Evolutionary conservation across 2,888 invertebrate species (phyloP).

Genomic region (Stenodera caucasica): DNA sequence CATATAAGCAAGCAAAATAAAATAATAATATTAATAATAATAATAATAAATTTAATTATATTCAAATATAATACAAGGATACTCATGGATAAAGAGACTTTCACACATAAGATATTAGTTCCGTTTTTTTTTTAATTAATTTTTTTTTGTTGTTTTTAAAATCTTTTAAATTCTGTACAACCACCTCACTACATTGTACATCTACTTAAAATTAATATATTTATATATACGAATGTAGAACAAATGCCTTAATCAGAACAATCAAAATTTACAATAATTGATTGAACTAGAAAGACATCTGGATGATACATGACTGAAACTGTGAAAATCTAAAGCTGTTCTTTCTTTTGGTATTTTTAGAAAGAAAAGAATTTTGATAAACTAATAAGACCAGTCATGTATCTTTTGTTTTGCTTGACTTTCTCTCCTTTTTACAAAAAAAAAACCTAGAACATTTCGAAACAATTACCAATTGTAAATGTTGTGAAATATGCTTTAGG

Average conservation of each 20-base stretch:
- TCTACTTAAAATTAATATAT: slow-evolving; percentile 43
- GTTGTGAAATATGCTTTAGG: slow-evolving; percentile 40
- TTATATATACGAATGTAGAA: slow-evolving; percentile 33
- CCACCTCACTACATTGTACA: slow-evolving; percentile 55
- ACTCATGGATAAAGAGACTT: slow-evolving; percentile 43
- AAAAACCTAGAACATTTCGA: slow-evolving; percentile 30
- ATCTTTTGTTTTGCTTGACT: slow-evolving; percentile 9
- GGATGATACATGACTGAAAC: slow-evolving; percentile 24
- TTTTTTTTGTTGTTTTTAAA: slow-evolving; percentile 23
- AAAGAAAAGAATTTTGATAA: no score
- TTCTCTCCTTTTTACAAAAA: neutral
- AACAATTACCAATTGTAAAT: slow-evolving; percentile 27
- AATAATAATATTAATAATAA: slow-evolving; percentile 40
- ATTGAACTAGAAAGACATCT: slow-evolving; percentile 14
- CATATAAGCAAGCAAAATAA: slow-evolving; percentile 52
- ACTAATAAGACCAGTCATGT: no score
- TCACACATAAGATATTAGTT: slow-evolving; percentile 44
- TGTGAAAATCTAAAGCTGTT: no score
- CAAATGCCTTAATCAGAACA: slow-evolving; percentile 15
- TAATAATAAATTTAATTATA: slow-evolving; percentile 50
- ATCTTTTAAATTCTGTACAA: slow-evolving; percentile 52
- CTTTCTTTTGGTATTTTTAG: no score
- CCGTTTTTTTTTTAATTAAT: slow-evolving; percentile 20
- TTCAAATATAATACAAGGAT: slow-evolving; percentile 54
- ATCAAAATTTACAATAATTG: slow-evolving; percentile 11